phyloP scores from a whole-genome alignment of 2,113 vertebrate species.

The Thamnophis sirtalis region DNA sequence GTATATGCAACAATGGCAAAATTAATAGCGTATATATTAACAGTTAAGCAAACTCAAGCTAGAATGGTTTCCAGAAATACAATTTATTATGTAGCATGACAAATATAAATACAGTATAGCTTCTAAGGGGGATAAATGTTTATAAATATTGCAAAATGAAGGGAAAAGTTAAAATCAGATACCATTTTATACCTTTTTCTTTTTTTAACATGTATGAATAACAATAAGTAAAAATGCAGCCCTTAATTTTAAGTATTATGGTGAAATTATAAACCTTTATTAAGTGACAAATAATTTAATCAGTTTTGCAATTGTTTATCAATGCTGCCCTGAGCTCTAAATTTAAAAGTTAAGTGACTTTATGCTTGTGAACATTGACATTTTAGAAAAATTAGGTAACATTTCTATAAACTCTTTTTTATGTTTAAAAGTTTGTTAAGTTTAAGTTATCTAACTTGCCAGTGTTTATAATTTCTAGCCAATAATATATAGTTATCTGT shows the following conservation, averaged over 20 bases:
- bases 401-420: neutral
- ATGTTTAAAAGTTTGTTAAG: neutral
- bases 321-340: neutral
- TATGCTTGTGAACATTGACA: neutral
- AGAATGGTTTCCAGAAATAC: neutral
- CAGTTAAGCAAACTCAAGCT: neutral
- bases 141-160: neutral
- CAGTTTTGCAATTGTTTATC: neutral
- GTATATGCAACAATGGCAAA: neutral
- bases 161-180: neutral
- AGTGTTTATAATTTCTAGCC: neutral
- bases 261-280: neutral
- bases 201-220: neutral
- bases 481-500: neutral
- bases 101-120: neutral
- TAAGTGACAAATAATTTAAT: neutral
- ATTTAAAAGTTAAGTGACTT: neutral
- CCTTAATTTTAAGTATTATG: neutral
- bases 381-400: neutral
- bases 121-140: neutral
- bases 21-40: neutral
- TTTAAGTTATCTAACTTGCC: neutral
- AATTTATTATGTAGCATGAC: neutral
- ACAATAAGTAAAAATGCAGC: neutral
- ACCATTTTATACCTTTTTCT: neutral